These are phyloP conservation scores for Triplophysa yarkandensis DNA, from an alignment of 2,797 vertebrate genomes.

Conservation along the genomic window DNA sequence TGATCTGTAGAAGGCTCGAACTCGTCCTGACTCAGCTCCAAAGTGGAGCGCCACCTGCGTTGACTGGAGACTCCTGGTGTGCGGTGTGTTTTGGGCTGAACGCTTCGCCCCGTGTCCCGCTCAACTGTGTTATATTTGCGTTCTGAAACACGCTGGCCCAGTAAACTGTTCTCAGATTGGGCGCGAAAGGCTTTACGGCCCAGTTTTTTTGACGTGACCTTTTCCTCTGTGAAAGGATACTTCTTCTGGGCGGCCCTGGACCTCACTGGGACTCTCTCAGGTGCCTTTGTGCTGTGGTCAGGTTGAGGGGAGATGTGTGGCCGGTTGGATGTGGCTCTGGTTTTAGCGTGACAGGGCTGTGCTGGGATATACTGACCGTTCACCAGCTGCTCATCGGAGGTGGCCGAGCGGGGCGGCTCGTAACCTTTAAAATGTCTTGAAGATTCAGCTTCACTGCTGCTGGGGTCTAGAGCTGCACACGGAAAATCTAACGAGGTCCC, in stretches of 20 bases:
- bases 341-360: slow-evolving; percentile 67
- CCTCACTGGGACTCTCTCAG: slow-evolving; percentile 60
- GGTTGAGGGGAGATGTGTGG: slow-evolving; percentile 58
- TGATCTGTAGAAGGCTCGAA: slow-evolving; percentile 62
- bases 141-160: slow-evolving; percentile 69
- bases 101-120: slow-evolving; percentile 68
- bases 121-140: slow-evolving; percentile 79
- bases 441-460: slow-evolving; percentile 65
- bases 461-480: slow-evolving; percentile 63
- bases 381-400: slow-evolving; percentile 76
- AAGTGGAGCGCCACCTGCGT: slow-evolving; percentile 78
- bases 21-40: slow-evolving; percentile 82
- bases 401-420: slow-evolving; percentile 51
- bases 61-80: slow-evolving; percentile 61
- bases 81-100: slow-evolving; percentile 66
- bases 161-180: slow-evolving; percentile 83
- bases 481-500: slow-evolving; percentile 64
- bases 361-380: slow-evolving; percentile 84
- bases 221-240: slow-evolving; percentile 76
- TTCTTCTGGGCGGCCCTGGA: slow-evolving; percentile 71
- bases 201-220: slow-evolving; percentile 64
- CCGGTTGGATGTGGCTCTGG: slow-evolving; percentile 62
- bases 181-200: slow-evolving; percentile 80
- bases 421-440: slow-evolving; percentile 59
- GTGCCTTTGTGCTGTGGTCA: slow-evolving; percentile 67